These are phyloP conservation scores for Sciurus niger DNA, from an alignment of 2,113 vertebrate genomes.

Conservation along the genomic window DNA sequence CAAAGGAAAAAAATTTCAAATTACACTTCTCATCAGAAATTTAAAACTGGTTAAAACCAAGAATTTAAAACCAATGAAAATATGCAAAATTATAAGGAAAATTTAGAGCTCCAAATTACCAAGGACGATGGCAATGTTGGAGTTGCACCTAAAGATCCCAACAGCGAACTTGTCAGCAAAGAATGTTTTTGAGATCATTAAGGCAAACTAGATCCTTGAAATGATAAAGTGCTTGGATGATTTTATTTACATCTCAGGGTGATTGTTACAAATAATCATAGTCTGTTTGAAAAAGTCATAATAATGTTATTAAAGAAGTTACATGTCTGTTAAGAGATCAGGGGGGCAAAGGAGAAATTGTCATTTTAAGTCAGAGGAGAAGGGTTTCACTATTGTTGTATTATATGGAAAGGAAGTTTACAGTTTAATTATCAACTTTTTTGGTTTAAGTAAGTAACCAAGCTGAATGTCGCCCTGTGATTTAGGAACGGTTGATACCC, in stretches of 20 bases:
- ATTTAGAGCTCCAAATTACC: neutral
- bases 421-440: neutral
- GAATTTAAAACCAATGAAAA: conserved; percentile 43
- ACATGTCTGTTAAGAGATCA: neutral
- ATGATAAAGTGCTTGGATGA: neutral
- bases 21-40: conserved; percentile 37
- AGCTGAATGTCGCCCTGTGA: conserved; percentile 53
- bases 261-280: neutral
- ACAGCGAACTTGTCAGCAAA: neutral
- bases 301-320: neutral
- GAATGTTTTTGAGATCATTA: neutral
- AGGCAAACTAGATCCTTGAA: neutral
- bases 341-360: neutral
- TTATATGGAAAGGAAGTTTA: neutral
- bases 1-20: conserved; percentile 2
- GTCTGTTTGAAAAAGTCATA: conserved; percentile 24
- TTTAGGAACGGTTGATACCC: conserved; percentile 96
- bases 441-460: conserved; percentile 63
- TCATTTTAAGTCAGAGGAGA: neutral
- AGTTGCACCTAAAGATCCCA: neutral
- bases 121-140: neutral
- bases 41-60: conserved; percentile 26
- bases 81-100: conserved; percentile 11
- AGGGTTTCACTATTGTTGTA: neutral
- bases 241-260: neutral